Conservation (phyloP, 2,113 vertebrate species). For the Andinoacara biseriatus region DNA sequence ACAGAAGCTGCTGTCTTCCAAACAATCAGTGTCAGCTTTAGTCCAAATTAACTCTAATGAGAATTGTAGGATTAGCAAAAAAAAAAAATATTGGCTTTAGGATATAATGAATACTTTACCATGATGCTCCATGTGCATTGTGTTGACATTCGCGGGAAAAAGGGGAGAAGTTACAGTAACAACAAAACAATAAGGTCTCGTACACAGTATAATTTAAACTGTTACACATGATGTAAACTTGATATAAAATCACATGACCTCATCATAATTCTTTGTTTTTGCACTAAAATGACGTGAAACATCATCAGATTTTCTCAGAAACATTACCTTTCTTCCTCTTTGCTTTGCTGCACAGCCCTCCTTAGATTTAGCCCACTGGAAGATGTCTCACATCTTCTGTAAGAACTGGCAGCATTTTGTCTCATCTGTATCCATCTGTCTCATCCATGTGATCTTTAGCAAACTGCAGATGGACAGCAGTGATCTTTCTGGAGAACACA, state of each 20-base stretch:
- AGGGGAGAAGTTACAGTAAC: neutral
- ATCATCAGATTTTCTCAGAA: neutral
- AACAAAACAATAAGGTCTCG: neutral
- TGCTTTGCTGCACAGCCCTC: fast-evolving
- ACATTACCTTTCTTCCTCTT: too few species aligned
- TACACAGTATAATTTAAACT: neutral
- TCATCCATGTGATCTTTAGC: neutral
- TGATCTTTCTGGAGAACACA: neutral
- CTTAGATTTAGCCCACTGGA: neutral
- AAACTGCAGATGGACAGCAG: neutral
- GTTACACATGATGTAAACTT: too few species aligned
- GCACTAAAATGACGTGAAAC: neutral
- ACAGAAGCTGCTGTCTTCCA: neutral
- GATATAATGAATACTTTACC: neutral
- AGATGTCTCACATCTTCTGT: neutral
- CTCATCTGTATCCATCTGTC: neutral
- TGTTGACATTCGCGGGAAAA: neutral
- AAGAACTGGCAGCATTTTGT: neutral
- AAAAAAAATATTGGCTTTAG: neutral
- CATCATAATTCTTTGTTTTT: fast-evolving
- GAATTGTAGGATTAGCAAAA: slow-evolving; percentile 6
- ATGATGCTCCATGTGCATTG: neutral
- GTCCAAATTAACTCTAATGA: slow-evolving; percentile 15
- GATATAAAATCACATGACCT: neutral
- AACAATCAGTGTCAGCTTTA: slow-evolving; percentile 25